Evolutionary conservation across 64 coral and sea anemone genomes (phyloP).

Genomic region (Astreopora myriophthalma): DNA sequence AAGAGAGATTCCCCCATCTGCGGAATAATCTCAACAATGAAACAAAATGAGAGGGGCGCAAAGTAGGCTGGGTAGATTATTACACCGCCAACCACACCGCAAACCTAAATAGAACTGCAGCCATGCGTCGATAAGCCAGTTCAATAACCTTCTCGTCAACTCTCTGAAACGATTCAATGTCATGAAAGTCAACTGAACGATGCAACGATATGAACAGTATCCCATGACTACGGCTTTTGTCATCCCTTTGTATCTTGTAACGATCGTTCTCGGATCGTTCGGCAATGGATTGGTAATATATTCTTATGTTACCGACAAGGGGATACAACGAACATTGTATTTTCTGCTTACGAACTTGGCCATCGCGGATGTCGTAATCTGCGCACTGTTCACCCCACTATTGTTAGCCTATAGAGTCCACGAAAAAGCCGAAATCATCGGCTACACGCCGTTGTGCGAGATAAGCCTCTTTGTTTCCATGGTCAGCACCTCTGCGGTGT

Average conservation of each 20-base stretch:
- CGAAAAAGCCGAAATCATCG: conserved; percentile 71
- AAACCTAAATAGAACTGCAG: too few relatives aligned
- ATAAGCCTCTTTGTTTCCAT: conserved; percentile 76
- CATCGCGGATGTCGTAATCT: conserved; percentile 86
- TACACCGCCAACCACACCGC: too few relatives aligned
- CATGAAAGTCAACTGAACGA: neutral
- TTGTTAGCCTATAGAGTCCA: conserved; percentile 88
- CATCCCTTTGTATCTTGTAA: conserved; percentile 63
- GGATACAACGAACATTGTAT: conserved; percentile 62
- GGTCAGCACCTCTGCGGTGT: conserved; percentile 78
- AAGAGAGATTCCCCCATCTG: too few relatives aligned
- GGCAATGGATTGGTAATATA: conserved; percentile 77
- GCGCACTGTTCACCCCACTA: conserved; percentile 81
- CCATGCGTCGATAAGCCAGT: too few relatives aligned
- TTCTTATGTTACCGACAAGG: conserved; percentile 61
- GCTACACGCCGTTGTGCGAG: conserved; percentile 89
- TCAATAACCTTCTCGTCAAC: neutral
- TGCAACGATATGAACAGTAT: conserved; percentile 74
- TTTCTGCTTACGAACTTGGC: conserved; percentile 87
- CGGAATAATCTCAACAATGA: too few relatives aligned
- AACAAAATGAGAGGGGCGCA: too few relatives aligned
- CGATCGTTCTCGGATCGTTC: conserved; percentile 77
- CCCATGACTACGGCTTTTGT: conserved; percentile 74
- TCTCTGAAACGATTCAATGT: neutral
- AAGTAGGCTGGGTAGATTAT: too few relatives aligned